Evolutionary conservation across 2,888 invertebrate genomes (phyloP).

Genomic region (Platycnemis pennipes): DNA sequence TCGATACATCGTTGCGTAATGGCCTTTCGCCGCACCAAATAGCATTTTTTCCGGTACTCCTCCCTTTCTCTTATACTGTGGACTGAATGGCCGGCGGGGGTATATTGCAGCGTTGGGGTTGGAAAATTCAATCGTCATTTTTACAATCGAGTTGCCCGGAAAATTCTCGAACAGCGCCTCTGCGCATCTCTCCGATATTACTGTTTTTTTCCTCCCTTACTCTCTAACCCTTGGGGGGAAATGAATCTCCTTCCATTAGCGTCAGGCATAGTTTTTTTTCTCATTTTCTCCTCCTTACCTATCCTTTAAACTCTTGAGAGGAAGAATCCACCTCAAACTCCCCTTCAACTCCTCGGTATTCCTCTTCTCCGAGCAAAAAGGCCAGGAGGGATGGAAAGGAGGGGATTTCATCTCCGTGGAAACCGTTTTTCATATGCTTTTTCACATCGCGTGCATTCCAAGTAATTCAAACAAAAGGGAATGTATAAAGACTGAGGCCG

Average conservation of each 20-base stretch:
- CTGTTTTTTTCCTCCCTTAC: neutral
- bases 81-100: neutral
- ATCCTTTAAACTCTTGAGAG: conserved; percentile 8
- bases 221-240: neutral
- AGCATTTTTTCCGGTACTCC: no score
- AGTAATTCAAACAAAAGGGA: conserved; percentile 60
- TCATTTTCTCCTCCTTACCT: neutral
- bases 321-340: conserved; percentile 9
- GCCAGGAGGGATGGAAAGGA: neutral
- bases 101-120: neutral
- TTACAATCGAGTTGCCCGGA: neutral
- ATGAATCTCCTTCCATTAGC: conserved; percentile 57
- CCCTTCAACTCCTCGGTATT: neutral
- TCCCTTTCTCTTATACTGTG: no score
- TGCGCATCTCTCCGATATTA: neutral
- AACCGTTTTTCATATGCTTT: conserved; percentile 44
- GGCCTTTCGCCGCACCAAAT: no score
- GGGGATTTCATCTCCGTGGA: neutral
- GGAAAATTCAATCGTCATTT: neutral
- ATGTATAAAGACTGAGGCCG: neutral
- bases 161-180: neutral
- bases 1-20: no score
- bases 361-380: neutral
- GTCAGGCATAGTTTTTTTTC: neutral
- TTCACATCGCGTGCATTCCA: conserved; percentile 43